Evolutionary conservation across 2,888 invertebrate species (phyloP), one percentile per base, ranked within the genome.

Genomic region (Nemotelus pantherinus): DNA sequence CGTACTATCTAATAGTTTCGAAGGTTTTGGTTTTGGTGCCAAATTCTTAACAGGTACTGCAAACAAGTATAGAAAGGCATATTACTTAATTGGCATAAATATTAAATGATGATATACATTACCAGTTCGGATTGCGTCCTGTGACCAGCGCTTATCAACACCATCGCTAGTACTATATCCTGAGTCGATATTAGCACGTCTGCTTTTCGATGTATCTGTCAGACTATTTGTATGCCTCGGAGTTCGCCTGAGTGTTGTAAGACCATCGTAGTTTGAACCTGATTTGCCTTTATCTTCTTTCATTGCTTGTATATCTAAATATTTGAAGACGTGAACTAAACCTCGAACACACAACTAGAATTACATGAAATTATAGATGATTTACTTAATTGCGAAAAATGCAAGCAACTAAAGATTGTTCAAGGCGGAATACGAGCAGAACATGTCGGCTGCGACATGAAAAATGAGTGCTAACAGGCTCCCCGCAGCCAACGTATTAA

Each of bases 291-390:
- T 86, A 81, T 87, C 87, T 72, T 89, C 91, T 87, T 93, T 94
- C 84, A 91, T 91, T 68, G 96, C 95, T 88, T 95, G 94, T 84
- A 93, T 93, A 86, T 97, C 96, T 82, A 98, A 89, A 88, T 94
- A 97, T 87, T 97, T 97, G 89, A 97, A 97, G 83, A 98, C 95
- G 88, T 98, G 97, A 84, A 96, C 95, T 84, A 95, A 91, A 82
- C 98, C 97, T 86, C 96, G 92, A 88, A 93, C 93, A 88, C 97
- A 97, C 82, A 95, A 89, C 95, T 95, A 87, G 4, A 86, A 81
- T 67, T 41, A 78, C 6, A 70, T 65, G 53, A 7, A 39, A 76
- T 41, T 41, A 2, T 65, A 47, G 45, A 44, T n/a, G 47, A 68
- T 63, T 68, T 70, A 44, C 57, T 25, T 25, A 25, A 25, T 25